These are phyloP conservation scores for Phengaris alcon DNA, from an alignment of 2,888 invertebrate species.

Conservation along the genomic window DNA sequence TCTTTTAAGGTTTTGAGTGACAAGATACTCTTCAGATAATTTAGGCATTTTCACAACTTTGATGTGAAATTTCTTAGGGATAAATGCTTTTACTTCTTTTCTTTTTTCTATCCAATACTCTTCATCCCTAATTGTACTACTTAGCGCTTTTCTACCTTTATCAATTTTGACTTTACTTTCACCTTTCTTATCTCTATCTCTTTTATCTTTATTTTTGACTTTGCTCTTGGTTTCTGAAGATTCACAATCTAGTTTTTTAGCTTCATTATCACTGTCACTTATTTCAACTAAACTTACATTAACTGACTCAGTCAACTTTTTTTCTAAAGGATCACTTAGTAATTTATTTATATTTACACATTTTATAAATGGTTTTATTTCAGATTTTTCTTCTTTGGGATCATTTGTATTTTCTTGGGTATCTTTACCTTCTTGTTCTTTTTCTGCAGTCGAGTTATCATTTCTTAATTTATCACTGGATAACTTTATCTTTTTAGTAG, in stretches of 20 bases:
- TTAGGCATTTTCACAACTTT: constrained; percentile 52
- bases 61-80: constrained; percentile 55
- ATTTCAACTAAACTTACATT: constrained; percentile 33
- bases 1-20: constrained; percentile 49
- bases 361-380: constrained; percentile 56
- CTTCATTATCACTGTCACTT: constrained; percentile 33
- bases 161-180: constrained; percentile 32
- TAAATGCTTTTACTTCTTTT: constrained; percentile 56
- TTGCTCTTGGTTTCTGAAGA: constrained; percentile 30
- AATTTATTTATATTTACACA: constrained; percentile 66
- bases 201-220: constrained; percentile 28
- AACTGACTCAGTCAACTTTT: constrained; percentile 28
- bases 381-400: constrained; percentile 19
- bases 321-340: constrained; percentile 52
- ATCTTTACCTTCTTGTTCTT: background rate
- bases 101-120: constrained; percentile 44
- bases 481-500: constrained; percentile 2
- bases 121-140: constrained; percentile 34
- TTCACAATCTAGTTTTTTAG: constrained; percentile 33
- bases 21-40: constrained; percentile 49
- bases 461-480: constrained; percentile 32
- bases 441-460: constrained; percentile 31
- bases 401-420: constrained; percentile 4
- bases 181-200: constrained; percentile 30
- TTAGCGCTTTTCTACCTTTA: constrained; percentile 34